Evolutionary conservation across 1,140 invertebrate genomes (phyloP).

Genomic region (Microplitis demolitor): DNA sequence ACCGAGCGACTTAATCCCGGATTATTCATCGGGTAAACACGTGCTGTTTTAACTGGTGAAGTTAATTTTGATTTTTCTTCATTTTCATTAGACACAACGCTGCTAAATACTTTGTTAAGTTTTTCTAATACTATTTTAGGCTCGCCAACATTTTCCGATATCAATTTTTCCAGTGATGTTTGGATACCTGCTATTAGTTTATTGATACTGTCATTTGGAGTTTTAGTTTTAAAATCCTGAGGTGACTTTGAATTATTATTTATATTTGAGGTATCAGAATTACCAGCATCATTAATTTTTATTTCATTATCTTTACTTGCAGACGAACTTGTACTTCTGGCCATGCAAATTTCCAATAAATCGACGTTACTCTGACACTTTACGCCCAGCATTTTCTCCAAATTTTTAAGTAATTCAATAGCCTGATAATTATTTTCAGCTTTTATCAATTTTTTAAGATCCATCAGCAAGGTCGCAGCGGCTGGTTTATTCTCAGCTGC

Average conservation of each 20-base stretch:
- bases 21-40: too few relatives aligned
- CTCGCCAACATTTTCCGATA: background rate
- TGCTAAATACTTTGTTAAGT: constrained; percentile 8
- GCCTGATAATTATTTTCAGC: constrained; percentile 45
- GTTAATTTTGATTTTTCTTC: background rate
- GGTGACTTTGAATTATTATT: too few relatives aligned
- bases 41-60: background rate
- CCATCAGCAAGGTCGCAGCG: constrained; percentile 41
- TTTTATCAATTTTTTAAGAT: constrained; percentile 51
- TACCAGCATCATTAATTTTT: background rate
- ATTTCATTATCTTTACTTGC: constrained; percentile 21
- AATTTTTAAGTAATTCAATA: constrained; percentile 46
- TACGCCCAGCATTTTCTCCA: constrained; percentile 48
- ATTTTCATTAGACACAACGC: background rate
- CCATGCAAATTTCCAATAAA: constrained; percentile 42
- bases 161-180: background rate
- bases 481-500: constrained; percentile 40
- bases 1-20: too few relatives aligned
- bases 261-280: too few relatives aligned
- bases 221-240: too few relatives aligned
- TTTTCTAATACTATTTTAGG: constrained; percentile 3
- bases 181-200: constrained; percentile 11
- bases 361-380: constrained; percentile 48
- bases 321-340: constrained; percentile 33
- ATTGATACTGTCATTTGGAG: background rate